A percentile compares a stretch with the other conserved stretches of the same genome.
Evolutionary conservation across 2,888 invertebrate species (phyloP).

Genomic region (Thecocarcelia acutangulata): DNA sequence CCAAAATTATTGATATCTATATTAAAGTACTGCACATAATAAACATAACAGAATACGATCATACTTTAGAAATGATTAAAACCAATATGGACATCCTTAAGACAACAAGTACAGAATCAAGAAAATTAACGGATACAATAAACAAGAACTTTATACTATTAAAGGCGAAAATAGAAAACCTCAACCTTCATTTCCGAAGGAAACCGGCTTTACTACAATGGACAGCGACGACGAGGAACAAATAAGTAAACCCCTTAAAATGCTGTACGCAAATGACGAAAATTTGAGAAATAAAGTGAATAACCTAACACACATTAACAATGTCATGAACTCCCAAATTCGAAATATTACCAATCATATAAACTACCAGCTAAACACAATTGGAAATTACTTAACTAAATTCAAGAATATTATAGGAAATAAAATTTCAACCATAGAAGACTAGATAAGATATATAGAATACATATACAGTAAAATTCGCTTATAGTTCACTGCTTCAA

Average conservation of each 20-base stretch:
- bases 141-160: constrained; percentile 40
- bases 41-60: constrained; percentile 20
- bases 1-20: constrained; percentile 9
- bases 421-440: constrained; percentile 14
- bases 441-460: not conserved
- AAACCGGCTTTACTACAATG: constrained; percentile 13
- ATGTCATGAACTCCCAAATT: constrained; percentile 14
- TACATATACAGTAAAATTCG: too few relatives aligned
- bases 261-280: not conserved
- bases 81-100: constrained; percentile 8
- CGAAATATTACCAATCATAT: constrained; percentile 7
- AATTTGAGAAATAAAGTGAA: not conserved
- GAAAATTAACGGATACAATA: constrained; percentile 14
- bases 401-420: constrained; percentile 8
- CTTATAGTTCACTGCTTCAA: too few relatives aligned
- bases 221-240: constrained; percentile 4
- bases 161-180: constrained; percentile 21
- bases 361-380: not conserved
- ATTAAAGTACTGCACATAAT: constrained; percentile 19
- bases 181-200: constrained; percentile 21
- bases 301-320: not conserved
- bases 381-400: constrained; percentile 16
- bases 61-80: constrained; percentile 14
- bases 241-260: not conserved
- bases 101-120: constrained; percentile 14